Base-by-base conservation (phyloP, 2,888 invertebrate genomes). In the Coecobrya sp. region DNA sequence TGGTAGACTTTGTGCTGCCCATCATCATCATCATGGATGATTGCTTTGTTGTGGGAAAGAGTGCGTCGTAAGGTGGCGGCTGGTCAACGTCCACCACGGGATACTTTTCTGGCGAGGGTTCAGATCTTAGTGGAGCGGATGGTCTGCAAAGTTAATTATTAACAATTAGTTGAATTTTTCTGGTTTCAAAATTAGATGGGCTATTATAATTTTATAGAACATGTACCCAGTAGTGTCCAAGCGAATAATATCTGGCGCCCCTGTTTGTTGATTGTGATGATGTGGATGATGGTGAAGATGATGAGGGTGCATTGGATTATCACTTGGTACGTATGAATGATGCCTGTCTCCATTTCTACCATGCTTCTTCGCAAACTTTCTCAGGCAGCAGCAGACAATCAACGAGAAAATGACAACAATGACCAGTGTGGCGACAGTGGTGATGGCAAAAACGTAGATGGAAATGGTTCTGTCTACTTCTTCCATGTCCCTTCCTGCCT, bases 391-490 rank as follows among this genome's bases (percentile, higher is more conserved):
- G 86, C 95, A 95, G 45, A 93, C 92, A 27, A 93, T 89, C 19
- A 95, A 86, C 22, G 94, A 93, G 55, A 94, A 91, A 13, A 94
- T 82, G 11, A 94, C 93, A 65, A 95, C 95, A 52, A 94, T 86
- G 81, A 95, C 89, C 16, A 95, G 93, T 0, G 95, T 95, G 13
- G 92, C 93, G 0, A 95, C 76, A 25, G 94, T 94, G 16, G 94
- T 94, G 27, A 94, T 93, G 30, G 93, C 95, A 81, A 95, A 95
- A 7, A 95, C 94, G 62, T 94, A 94, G 36, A 95, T 88, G 27
- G 94, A 93, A 36, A 91, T 91, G 16, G 94, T 84, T 30, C 92
- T 55, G 65, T 92, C 92, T 5, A 73, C 81, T 1, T 79, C 85
- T 25, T 25, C 73, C 16, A 68, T 36, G 45, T 90, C 81, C 22